Conservation (phyloP, 37 sponge, comb jelly and placozoan species). For the Axinella damicornis region DNA sequence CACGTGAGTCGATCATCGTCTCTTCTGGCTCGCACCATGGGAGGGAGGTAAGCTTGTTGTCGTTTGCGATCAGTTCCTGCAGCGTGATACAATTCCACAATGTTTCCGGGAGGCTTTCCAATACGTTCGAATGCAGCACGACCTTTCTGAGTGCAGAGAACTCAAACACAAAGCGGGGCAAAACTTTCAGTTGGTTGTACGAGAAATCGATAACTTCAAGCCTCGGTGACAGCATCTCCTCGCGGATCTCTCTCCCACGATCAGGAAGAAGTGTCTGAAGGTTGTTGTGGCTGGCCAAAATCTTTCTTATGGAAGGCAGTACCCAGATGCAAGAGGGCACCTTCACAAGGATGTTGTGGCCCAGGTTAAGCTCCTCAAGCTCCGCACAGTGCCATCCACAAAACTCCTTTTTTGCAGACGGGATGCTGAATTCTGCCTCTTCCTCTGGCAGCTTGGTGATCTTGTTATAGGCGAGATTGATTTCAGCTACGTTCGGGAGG, state of each 20-base stretch:
- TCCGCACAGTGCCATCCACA: slow-evolving; percentile 33
- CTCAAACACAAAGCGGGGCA: slow-evolving; percentile 60
- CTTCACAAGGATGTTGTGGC: slow-evolving; percentile 25
- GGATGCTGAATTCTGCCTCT: not conserved
- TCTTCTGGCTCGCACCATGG: slow-evolving; percentile 51
- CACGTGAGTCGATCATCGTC: not conserved
- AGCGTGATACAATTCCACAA: slow-evolving; percentile 55
- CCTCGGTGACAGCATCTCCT: slow-evolving; percentile 15
- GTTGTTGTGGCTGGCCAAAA: slow-evolving; percentile 25
- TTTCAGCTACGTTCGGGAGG: slow-evolving; percentile 41
- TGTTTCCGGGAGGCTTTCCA: slow-evolving; percentile 39
- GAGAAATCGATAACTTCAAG: slow-evolving; percentile 48
- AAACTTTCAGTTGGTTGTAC: slow-evolving; percentile 17
- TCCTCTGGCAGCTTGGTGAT: slow-evolving; percentile 35
- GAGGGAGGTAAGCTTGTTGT: slow-evolving; percentile 39
- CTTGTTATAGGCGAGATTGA: slow-evolving; percentile 47
- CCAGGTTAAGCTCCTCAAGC: slow-evolving; percentile 47
- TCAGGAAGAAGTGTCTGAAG: slow-evolving; percentile 14
- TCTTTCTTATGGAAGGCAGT: slow-evolving; percentile 20
- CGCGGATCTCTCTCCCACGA: not conserved
- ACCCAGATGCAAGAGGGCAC: slow-evolving; percentile 65
- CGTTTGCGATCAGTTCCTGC: slow-evolving; percentile 53
- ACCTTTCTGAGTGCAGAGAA: slow-evolving; percentile 26
- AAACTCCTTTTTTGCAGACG: not conserved
- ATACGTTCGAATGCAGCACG: slow-evolving; percentile 32